phyloP scores from a whole-genome alignment of 2,797 vertebrate species.

The Salmo trutta region DNA sequence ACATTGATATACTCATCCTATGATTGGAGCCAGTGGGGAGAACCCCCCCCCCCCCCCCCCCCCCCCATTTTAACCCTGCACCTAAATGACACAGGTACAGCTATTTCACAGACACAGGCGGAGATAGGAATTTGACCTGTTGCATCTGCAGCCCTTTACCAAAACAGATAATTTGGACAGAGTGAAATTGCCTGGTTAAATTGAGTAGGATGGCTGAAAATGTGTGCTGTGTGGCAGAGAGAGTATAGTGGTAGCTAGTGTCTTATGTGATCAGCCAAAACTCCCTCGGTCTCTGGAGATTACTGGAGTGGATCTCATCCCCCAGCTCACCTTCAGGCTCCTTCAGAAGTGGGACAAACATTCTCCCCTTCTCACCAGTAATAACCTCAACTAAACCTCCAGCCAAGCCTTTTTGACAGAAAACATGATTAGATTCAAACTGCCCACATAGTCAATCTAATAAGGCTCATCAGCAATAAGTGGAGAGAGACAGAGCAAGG shows the following conservation, averaged over 20 bases:
- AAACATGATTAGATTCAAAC: not conserved
- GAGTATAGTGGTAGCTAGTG: not conserved
- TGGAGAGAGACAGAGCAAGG: not conserved
- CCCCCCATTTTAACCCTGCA: slow-evolving; percentile 37
- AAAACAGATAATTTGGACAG: slow-evolving; percentile 48
- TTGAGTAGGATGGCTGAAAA: slow-evolving; percentile 46
- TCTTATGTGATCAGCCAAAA: slow-evolving; percentile 38
- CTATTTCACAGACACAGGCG: slow-evolving; percentile 36
- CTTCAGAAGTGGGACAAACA: not conserved
- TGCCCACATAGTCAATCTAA: not conserved
- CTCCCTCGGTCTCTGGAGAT: slow-evolving; percentile 23
- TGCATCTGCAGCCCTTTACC: slow-evolving; percentile 36
- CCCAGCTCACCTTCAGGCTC: slow-evolving; percentile 16
- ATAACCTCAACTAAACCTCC: slow-evolving; percentile 10
- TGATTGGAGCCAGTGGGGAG: slow-evolving; percentile 39
- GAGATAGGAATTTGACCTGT: slow-evolving; percentile 19
- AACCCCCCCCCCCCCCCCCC: slow-evolving; percentile 25
- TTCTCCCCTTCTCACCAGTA: slow-evolving; percentile 21
- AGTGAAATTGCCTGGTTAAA: slow-evolving; percentile 52
- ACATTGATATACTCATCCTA: slow-evolving; percentile 25
- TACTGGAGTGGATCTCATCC: slow-evolving; percentile 18
- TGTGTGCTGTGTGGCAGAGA: slow-evolving; percentile 30
- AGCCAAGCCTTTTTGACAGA: not conserved
- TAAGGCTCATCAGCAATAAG: not conserved
- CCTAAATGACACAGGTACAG: slow-evolving; percentile 38